Conservation (phyloP, 2,797 vertebrate genomes). For the Oceanodroma leucorhoa region DNA sequence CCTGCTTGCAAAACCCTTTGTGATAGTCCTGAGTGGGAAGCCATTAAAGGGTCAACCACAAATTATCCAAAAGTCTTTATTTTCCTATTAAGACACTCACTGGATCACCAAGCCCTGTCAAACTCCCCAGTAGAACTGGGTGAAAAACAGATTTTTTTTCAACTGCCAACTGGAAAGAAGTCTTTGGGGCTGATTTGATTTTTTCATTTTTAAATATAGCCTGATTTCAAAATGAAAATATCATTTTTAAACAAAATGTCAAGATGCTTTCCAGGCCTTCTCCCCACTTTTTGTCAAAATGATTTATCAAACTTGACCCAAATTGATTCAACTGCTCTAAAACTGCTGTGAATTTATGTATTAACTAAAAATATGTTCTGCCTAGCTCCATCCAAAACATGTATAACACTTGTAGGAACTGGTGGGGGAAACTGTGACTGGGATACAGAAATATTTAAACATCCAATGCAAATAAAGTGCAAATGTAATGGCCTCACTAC, state of each 20-base stretch:
- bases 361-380: not conserved
- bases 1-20: not conserved
- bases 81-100: not conserved
- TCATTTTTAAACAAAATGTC: not conserved
- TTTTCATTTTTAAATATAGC: not conserved
- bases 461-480: constrained; percentile 22
- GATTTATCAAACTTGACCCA: not conserved
- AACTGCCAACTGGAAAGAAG: not conserved
- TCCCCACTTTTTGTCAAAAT: not conserved
- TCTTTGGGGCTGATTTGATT: not conserved
- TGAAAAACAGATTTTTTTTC: not conserved
- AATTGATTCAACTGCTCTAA: not conserved
- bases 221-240: not conserved
- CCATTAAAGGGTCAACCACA: not conserved
- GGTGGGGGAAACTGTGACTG: not conserved
- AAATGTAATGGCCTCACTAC: constrained; percentile 12
- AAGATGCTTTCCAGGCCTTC: not conserved
- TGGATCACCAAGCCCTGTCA: not conserved
- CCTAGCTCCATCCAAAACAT: not conserved
- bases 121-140: not conserved
- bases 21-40: not conserved
- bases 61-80: not conserved
- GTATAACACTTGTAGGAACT: not conserved
- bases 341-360: not conserved
- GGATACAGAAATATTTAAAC: constrained; percentile 41